These are phyloP conservation scores for Corydoras sp. DNA, from an alignment of 2,113 vertebrate genomes.

Conservation along the genomic window DNA sequence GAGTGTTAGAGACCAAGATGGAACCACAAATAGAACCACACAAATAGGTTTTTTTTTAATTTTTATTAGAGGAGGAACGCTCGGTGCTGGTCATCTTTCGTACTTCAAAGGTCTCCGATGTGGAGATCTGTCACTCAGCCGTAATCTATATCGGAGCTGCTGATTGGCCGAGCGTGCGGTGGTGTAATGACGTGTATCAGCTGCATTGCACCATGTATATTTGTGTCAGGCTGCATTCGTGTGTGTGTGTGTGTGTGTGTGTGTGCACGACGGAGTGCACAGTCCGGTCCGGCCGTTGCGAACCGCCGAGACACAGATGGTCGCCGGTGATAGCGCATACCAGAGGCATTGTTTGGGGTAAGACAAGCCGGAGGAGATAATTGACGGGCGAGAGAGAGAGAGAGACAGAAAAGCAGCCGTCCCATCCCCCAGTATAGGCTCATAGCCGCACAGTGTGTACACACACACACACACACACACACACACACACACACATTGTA, in stretches of 20 bases:
- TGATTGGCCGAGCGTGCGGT: neutral
- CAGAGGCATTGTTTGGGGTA: constrained; percentile 76
- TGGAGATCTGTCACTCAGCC: neutral
- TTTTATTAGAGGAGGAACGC: no score
- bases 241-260: constrained; percentile 1
- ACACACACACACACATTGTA: no score
- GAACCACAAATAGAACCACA: no score
- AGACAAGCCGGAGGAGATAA: constrained; percentile 68
- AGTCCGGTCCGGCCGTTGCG: constrained; percentile 73
- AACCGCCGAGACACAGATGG: constrained; percentile 74
- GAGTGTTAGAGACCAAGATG: no score
- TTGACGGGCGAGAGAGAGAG: constrained; percentile 60
- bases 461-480: constrained; percentile 41
- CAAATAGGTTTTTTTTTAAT: no score
- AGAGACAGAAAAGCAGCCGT: constrained; percentile 48
- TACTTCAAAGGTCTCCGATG: no score
- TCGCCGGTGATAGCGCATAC: constrained; percentile 72
- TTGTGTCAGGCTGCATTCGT: constrained; percentile 2
- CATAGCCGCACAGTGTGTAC: constrained; percentile 22
- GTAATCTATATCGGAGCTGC: neutral
- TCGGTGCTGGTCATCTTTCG: no score
- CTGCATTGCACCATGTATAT: constrained; percentile 2
- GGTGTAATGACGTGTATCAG: neutral
- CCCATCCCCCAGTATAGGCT: constrained; percentile 36
- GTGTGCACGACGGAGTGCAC: constrained; percentile 21